Evolutionary conservation across 2,797 vertebrate genomes (phyloP), one percentile per base, ranked within the genome.

Genomic region (Scarus forsteni): DNA sequence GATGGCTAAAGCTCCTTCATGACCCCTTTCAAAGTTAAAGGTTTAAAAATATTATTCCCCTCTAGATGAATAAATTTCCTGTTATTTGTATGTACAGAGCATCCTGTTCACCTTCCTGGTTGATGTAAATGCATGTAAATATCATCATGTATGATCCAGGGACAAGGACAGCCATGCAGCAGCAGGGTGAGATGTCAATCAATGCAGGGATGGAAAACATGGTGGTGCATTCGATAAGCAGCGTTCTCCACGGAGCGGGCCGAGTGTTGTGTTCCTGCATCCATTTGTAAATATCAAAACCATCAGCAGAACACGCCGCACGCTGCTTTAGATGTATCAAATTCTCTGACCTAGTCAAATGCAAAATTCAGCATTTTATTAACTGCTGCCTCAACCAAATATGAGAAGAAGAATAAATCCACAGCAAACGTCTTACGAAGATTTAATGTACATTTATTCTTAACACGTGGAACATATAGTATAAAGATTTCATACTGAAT

Each of bases 401-500:
- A 15, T 6, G 64, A 60, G 38, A 38, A 53, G 7, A 75, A 88
- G 69, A 81, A 94, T 89, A 96, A 97, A 96, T 93, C 89, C 94
- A 95, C 97, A 94, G 96, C 97, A 97, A 97, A 96, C 94, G 92
- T 97, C 96, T 97, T 98, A 98, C 95, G 95, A 98, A 99, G 98
- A 99, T 99, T 99, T 99, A 97, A 99, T 99, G 98, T 99, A 99
- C 98, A 99, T 99, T 99, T 99, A 99, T 99, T 99, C 96, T 99
- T 99, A 99, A 97, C 97, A 99, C 97, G 96, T 98, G 97, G 98
- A 99, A 99, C 97, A 99, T 98, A 99, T 98, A 99, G 98, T 99
- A 99, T 99, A 99, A 99, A 99, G 98, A 99, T 99, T 98, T 99
- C 97, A 99, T 99, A 99, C 97, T 98, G 98, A 99, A 99, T 99